Evolutionary conservation across 35 echinoderm and acorn worm species (phyloP), one percentile per base, ranked within the genome.

Genomic region (Anneissia japonica): DNA sequence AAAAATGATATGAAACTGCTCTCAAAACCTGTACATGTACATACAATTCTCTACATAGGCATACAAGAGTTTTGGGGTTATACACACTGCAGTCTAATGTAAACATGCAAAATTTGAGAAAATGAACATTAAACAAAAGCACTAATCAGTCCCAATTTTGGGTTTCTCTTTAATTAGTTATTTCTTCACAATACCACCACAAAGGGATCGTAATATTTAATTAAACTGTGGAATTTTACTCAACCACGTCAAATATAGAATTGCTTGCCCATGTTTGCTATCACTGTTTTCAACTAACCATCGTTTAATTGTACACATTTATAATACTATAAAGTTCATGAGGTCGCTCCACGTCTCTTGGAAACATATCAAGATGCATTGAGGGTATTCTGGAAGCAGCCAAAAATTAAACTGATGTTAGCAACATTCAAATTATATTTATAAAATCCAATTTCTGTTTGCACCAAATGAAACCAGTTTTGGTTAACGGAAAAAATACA

Each of bases 161-260:
- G 51, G 51, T 64, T 64, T 64, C 9, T 64, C 51, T 64, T 64
- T 64, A 64, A 64, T 64, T 64, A 19, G 51, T 64, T 64, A 64
- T 64, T 64, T 64, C 51, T 64, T 64, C 51, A 64, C 51, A 64
- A 64, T 64, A 64, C 51, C 51, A 64, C 51, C 51, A 64, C 51
- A 64, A n/a, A 64, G 51, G 40, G 51, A 64, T 64, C 51, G 21
- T 64, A 64, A 64, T 64, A 64, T 64, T n/a, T 64, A 64, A 64
- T 64, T 64, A 64, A 64, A 64, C 51, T 64, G 51, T 64, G 51
- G 51, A 64, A 64, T 19, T 64, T 64, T 64, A 23, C 7, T 64
- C 1, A 64, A 64, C 51, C 51, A 64, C 51, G 51, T 64, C 51
- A 64, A 64, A 64, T 64, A n/a, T n/a, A 64, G 21, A 64, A 19